Conservation (phyloP, 2,888 invertebrate species). For the Phymatocera aterrima region DNA sequence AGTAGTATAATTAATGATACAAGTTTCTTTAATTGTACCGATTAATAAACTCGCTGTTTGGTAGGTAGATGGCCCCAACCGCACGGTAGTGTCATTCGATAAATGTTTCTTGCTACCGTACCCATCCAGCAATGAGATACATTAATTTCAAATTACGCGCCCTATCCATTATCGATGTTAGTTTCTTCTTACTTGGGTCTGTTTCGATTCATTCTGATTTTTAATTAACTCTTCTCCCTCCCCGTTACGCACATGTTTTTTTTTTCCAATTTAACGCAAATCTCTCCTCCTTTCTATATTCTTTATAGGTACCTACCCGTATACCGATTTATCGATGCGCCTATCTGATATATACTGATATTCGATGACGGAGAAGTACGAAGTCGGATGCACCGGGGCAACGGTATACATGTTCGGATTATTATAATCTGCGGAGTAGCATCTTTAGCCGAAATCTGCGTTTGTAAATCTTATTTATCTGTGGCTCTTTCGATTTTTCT, state of each 20-base stretch:
- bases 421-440: too few relatives aligned
- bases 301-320: too few relatives aligned
- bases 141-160: constrained; percentile 55
- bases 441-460: neutral
- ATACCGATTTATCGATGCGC: too few relatives aligned
- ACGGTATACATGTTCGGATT: too few relatives aligned
- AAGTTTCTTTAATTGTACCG: constrained; percentile 70
- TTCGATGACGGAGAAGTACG: too few relatives aligned
- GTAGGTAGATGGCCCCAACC: constrained; percentile 16
- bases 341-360: too few relatives aligned
- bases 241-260: too few relatives aligned
- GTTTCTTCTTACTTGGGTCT: neutral
- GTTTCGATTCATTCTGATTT: neutral
- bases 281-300: too few relatives aligned
- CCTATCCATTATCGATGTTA: neutral
- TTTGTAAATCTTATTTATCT: neutral
- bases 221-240: neutral
- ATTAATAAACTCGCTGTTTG: constrained; percentile 63
- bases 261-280: too few relatives aligned
- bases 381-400: too few relatives aligned
- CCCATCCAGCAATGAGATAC: constrained; percentile 55
- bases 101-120: constrained; percentile 72
- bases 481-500: neutral
- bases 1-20: constrained; percentile 70
- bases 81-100: constrained; percentile 63